These are phyloP conservation scores for Liolophura sinensis DNA, from an alignment of 1,140 invertebrate genomes.

Conservation along the genomic window DNA sequence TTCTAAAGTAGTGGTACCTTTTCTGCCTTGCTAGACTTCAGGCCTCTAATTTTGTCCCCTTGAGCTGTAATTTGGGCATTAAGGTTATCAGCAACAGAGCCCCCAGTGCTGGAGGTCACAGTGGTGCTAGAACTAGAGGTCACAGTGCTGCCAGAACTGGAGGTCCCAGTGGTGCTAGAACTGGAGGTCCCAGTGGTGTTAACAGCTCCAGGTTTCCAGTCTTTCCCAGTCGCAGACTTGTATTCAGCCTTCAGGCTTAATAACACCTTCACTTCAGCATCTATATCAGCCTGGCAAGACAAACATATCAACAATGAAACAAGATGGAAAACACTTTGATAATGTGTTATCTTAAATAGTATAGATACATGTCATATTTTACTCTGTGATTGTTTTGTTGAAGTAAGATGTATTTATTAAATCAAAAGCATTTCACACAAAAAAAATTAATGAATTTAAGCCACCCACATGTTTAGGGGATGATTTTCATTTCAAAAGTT, in stretches of 20 bases:
- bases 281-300: slow-evolving; percentile 62
- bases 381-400: too few relatives aligned
- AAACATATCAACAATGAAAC: not conserved
- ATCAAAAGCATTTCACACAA: too few relatives aligned
- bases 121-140: slow-evolving; percentile 9
- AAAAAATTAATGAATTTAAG: too few relatives aligned
- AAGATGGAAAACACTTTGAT: too few relatives aligned
- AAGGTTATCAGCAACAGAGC: slow-evolving; percentile 31
- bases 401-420: too few relatives aligned
- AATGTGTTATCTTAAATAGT: too few relatives aligned
- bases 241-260: slow-evolving; percentile 78
- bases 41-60: slow-evolving; percentile 60
- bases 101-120: slow-evolving; percentile 40
- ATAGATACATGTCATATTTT: too few relatives aligned
- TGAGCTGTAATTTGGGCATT: slow-evolving; percentile 59
- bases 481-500: too few relatives aligned
- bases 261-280: slow-evolving; percentile 74
- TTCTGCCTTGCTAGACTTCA: slow-evolving; percentile 53
- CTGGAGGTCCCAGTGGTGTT: slow-evolving; percentile 17
- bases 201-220: slow-evolving; percentile 50
- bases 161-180: slow-evolving; percentile 3
- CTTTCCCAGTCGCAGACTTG: slow-evolving; percentile 70
- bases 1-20: slow-evolving; percentile 33
- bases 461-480: too few relatives aligned
- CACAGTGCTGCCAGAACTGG: slow-evolving; percentile 6